Conservation (phyloP, 2,797 vertebrate species). For the Myotis myotis region DNA sequence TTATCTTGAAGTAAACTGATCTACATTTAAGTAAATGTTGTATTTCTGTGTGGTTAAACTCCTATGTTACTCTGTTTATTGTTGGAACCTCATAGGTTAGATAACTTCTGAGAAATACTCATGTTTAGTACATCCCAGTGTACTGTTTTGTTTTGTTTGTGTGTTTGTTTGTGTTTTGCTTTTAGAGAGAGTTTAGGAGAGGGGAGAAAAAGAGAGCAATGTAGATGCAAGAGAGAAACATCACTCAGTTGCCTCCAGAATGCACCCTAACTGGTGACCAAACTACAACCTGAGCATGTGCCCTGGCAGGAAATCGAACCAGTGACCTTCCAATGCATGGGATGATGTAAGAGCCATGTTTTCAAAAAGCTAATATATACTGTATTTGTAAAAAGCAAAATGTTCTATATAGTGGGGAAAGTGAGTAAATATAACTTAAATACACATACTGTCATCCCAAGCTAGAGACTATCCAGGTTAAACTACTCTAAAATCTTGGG, state of each 20-base stretch:
- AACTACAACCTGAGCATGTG: neutral
- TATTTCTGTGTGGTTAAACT: neutral
- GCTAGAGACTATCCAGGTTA: neutral
- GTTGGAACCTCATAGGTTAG: neutral
- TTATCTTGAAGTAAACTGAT: neutral
- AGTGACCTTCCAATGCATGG: neutral
- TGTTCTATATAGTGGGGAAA: neutral
- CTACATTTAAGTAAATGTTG: neutral
- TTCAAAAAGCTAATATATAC: neutral
- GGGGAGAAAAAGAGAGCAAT: neutral
- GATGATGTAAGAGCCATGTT: neutral
- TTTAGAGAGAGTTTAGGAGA: too few relatives aligned
- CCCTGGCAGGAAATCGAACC: neutral
- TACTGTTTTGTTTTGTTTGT: neutral
- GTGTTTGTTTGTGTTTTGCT: too few relatives aligned
- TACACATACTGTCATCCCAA: neutral
- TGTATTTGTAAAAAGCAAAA: neutral
- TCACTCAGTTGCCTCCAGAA: neutral
- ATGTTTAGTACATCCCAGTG: neutral
- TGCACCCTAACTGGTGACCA: neutral
- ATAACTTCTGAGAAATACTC: neutral
- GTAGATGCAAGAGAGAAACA: neutral
- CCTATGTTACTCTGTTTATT: neutral
- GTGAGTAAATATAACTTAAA: neutral
- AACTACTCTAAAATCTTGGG: neutral